Evolutionary conservation across 2,888 invertebrate species (phyloP).

Genomic region (Eumacrocentrus americanus): DNA sequence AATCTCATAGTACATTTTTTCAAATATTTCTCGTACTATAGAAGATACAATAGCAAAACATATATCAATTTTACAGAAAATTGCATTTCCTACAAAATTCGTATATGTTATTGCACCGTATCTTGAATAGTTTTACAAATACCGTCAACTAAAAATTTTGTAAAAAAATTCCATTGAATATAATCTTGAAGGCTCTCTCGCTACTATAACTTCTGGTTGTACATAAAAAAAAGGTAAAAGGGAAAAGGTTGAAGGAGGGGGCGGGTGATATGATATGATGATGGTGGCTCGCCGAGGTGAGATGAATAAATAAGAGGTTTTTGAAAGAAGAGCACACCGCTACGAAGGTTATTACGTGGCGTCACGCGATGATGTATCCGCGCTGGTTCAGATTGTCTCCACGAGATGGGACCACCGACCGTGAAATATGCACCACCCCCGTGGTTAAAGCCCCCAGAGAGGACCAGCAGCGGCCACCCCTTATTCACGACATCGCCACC

Average conservation of each 20-base stretch:
- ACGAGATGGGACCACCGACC: slow-evolving; percentile 61
- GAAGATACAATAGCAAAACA: no score
- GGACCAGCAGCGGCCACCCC: slow-evolving; percentile 38
- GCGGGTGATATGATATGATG: slow-evolving; percentile 30
- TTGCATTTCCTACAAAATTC: slow-evolving; percentile 14
- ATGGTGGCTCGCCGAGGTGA: slow-evolving; percentile 48
- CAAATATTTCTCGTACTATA: no score
- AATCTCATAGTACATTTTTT: no score
- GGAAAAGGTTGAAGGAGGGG: slow-evolving; percentile 17
- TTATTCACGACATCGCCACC: slow-evolving; percentile 56
- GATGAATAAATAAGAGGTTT: slow-evolving; percentile 61
- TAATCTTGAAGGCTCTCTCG: no score
- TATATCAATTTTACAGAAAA: slow-evolving; percentile 41
- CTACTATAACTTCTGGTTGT: no score
- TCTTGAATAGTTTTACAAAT: no score
- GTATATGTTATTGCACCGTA: no score
- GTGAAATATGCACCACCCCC: slow-evolving; percentile 61
- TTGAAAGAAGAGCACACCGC: slow-evolving; percentile 47
- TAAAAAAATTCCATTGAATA: no score
- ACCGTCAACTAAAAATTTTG: no score
- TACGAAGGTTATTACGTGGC: slow-evolving; percentile 56
- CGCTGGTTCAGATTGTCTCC: slow-evolving; percentile 61
- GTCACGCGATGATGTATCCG: slow-evolving; percentile 62
- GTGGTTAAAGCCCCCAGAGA: slow-evolving; percentile 48
- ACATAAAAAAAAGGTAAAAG: neutral